Percentiles rank a stretch among this genome's conserved stretches.
Evolutionary conservation across 2,113 vertebrate genomes (phyloP).

Genomic region (Heloderma charlesbogerti): DNA sequence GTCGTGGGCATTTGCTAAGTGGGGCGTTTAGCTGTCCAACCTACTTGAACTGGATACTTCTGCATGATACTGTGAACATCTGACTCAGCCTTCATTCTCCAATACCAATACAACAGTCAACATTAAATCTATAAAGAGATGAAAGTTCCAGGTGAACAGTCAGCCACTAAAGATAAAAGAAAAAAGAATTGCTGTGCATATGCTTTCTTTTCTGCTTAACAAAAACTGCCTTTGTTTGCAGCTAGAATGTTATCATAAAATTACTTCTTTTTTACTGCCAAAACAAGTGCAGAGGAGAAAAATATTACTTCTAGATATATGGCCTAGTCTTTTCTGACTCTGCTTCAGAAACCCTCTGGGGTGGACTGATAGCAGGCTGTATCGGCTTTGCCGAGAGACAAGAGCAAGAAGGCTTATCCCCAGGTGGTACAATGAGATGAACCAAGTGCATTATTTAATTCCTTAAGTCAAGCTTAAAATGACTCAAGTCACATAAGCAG

Average conservation of each 20-base stretch:
- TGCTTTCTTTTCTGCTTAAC: slow-evolving; percentile 26
- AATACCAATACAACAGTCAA: background rate
- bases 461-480: background rate
- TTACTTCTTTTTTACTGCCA: slow-evolving; percentile 43
- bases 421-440: background rate
- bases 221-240: slow-evolving; percentile 5
- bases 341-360: slow-evolving; percentile 35
- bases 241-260: slow-evolving; percentile 33
- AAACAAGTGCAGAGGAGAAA: slow-evolving; percentile 19
- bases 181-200: background rate
- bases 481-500: background rate
- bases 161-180: slow-evolving; percentile 35
- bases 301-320: slow-evolving; percentile 32
- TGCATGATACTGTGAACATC: background rate
- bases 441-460: slow-evolving; percentile 9
- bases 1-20: too few species aligned
- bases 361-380: background rate
- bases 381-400: background rate
- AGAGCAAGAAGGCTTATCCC: slow-evolving; percentile 17
- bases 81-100: background rate
- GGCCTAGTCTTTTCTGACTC: slow-evolving; percentile 21
- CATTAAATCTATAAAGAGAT: background rate
- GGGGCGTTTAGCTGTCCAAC: too few species aligned
- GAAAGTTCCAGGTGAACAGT: slow-evolving; percentile 23
- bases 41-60: background rate